Base-by-base conservation (phyloP, 1,140 invertebrate genomes). In the Halictus rubicundus region DNA sequence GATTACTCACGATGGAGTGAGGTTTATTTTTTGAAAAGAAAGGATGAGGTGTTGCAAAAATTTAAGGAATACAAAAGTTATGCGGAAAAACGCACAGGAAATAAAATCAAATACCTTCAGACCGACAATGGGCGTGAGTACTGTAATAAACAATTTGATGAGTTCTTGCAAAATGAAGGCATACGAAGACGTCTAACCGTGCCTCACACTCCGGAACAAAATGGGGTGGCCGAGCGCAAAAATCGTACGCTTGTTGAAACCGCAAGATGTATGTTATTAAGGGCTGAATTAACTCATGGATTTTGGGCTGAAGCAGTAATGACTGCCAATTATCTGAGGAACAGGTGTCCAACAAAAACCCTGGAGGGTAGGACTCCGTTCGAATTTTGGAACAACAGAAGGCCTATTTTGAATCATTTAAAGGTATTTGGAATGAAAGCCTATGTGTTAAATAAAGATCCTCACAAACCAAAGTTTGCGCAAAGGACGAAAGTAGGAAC, bases 1-100 rank as follows among this genome's bases (percentile, higher is more conserved):
- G 90, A 92, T 68, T 88, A 71, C 71, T 78, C 78, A 12, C 83
- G 87, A 32, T 90, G 81, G 63, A 71, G 77, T 10, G 83, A 84
- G 73, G 82, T 89, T 19, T 91, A 90, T 80, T 90, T 90, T 82
- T 52, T 92, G 2, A 89, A 88, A 80, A 60, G 23, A 14, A 91
- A 91, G 82, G 68, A 84, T 87, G 68, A 92, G 68, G 89, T 90
- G 10, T 84, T 86, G 27, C 32, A 87, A 9, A 61, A 42, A 37
- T 88, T 91, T 59, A 89, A 86, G 82, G 69, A 89, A 66, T 92
- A 90, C 63, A 64, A 64, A 39, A 64, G 14, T 21, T 39, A 39
- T 8, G 32, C 19, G 16, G 61, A 64, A n/a, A 64, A 6, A 39
- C 8, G 6, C 7, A 39, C 61, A 21, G 32, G 32, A 7, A 3